phyloP scores from a whole-genome alignment of 1,140 invertebrate genomes.

The Zaprionus taronus region DNA sequence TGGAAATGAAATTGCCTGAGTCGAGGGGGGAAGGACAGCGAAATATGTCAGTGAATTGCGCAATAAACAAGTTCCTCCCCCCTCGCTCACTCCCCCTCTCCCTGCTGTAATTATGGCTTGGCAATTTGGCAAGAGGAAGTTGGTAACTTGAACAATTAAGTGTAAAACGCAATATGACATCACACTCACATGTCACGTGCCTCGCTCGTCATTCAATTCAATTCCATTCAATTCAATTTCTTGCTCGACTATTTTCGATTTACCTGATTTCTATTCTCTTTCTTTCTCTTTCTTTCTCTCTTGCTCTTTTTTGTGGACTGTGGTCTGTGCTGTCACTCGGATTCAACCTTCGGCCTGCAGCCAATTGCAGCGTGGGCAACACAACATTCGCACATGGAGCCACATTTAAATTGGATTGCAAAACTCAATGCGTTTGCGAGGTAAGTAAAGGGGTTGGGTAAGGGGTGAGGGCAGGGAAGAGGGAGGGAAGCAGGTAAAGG shows the following conservation, averaged over 20 bases:
- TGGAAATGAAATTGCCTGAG: slow-evolving; percentile 18
- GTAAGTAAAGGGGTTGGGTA: slow-evolving; percentile 77
- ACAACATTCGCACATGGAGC: slow-evolving; percentile 88
- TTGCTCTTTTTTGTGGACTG: not conserved
- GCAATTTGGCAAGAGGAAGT: not conserved
- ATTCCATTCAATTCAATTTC: slow-evolving; percentile 58
- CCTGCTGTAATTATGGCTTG: slow-evolving; percentile 12
- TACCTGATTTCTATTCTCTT: slow-evolving; percentile 45
- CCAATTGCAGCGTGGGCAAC: slow-evolving; percentile 87
- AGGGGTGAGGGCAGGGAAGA: not conserved
- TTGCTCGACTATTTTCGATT: slow-evolving; percentile 42
- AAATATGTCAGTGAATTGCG: not conserved
- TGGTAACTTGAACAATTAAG: slow-evolving; percentile 20
- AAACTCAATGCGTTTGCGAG: slow-evolving; percentile 89
- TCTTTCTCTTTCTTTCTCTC: slow-evolving; percentile 16
- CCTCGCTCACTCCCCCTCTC: not conserved
- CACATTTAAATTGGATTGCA: slow-evolving; percentile 88
- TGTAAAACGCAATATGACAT: slow-evolving; percentile 15
- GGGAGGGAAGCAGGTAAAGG: not conserved
- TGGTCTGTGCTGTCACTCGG: slow-evolving; percentile 29
- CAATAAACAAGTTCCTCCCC: not conserved
- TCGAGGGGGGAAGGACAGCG: not conserved
- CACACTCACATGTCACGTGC: not conserved
- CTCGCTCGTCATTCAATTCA: slow-evolving; percentile 42
- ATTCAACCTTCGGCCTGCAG: slow-evolving; percentile 58